Evolutionary conservation across 2,797 vertebrate species (phyloP).

Genomic region (Myripristis jacobus): DNA sequence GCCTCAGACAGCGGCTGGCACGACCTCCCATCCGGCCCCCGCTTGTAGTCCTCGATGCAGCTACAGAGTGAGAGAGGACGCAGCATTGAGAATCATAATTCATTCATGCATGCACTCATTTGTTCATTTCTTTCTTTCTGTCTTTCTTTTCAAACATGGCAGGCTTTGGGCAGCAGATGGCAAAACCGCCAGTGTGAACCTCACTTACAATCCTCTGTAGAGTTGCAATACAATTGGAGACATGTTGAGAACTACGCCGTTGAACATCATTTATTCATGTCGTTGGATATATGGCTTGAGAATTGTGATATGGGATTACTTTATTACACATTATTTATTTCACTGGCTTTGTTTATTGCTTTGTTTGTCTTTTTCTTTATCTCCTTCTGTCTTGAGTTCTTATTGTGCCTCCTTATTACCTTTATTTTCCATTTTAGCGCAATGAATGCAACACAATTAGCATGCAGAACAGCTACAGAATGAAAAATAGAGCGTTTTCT

Average conservation of each 20-base stretch:
- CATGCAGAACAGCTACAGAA: not conserved
- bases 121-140: not conserved
- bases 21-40: constrained; percentile 90
- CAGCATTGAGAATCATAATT: not conserved
- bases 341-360: not conserved
- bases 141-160: too few relatives aligned
- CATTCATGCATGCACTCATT: not conserved
- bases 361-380: not conserved
- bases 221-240: too few relatives aligned
- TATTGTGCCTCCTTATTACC: not conserved
- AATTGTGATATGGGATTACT: too few relatives aligned
- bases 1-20: constrained; percentile 93
- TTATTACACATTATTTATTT: not conserved
- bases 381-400: not conserved
- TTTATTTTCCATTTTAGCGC: not conserved
- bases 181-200: too few relatives aligned
- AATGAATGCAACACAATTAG: not conserved
- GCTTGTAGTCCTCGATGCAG: constrained; percentile 97
- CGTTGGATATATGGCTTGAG: too few relatives aligned
- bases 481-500: not conserved
- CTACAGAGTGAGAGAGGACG: constrained; percentile 67
- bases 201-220: too few relatives aligned
- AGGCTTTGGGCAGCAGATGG: too few relatives aligned
- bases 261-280: too few relatives aligned
- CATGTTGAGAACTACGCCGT: too few relatives aligned